These are phyloP conservation scores for Agrypnus murinus DNA, from an alignment of 2,888 invertebrate species.

Conservation along the genomic window DNA sequence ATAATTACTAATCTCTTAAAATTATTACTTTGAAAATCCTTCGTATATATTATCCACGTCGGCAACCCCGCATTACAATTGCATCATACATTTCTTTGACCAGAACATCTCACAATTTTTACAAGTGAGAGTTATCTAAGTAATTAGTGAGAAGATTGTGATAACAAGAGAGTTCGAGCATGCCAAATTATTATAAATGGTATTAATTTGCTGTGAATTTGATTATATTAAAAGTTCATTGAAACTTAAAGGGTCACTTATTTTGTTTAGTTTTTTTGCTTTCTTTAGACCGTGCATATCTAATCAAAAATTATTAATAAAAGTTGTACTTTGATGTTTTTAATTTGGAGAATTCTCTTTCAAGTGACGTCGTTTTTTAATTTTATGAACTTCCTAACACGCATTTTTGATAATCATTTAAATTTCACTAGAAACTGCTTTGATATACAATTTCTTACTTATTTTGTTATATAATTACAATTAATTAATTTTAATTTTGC, in stretches of 20 bases:
- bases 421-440: too few species aligned
- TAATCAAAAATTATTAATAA: slow-evolving; percentile 19
- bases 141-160: too few species aligned
- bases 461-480: too few species aligned
- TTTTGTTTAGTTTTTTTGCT: slow-evolving; percentile 23
- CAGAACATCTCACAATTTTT: neutral
- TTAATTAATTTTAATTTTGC: too few species aligned
- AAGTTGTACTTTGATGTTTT: slow-evolving; percentile 3
- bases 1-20: neutral
- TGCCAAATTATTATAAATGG: slow-evolving; percentile 3
- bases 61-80: slow-evolving; percentile 22
- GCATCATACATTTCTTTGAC: slow-evolving; percentile 8
- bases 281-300: slow-evolving; percentile 8
- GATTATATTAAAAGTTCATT: neutral
- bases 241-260: slow-evolving; percentile 25
- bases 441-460: too few species aligned
- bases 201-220: neutral
- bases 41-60: neutral
- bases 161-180: neutral
- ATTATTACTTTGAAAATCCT: slow-evolving; percentile 1
- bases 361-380: too few species aligned
- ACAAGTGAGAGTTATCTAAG: too few species aligned
- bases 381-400: too few species aligned
- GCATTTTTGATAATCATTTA: too few species aligned
- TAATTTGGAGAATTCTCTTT: neutral